Evolutionary conservation across 1,140 invertebrate species (phyloP).

Genomic region (Aradophagus sp.): DNA sequence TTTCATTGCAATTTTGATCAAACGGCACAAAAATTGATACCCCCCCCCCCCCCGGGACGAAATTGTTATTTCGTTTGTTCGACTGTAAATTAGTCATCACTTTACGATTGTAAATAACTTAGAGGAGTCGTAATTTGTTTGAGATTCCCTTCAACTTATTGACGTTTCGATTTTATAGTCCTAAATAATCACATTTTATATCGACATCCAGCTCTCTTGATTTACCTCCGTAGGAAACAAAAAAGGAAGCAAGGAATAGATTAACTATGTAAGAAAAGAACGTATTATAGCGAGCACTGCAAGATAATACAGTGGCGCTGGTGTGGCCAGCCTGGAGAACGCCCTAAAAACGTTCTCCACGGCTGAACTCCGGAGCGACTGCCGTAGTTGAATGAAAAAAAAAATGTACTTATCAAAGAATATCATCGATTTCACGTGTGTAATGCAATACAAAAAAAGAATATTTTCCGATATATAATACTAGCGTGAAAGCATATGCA

Average conservation of each 20-base stretch:
- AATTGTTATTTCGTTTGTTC: constrained; percentile 44
- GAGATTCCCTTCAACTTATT: constrained; percentile 20
- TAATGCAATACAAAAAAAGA: constrained; percentile 8
- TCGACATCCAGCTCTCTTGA: constrained; percentile 9
- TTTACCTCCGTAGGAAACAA: constrained; percentile 9
- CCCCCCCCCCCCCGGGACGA: constrained; percentile 6
- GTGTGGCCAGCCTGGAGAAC: too few species aligned
- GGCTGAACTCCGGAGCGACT: too few species aligned
- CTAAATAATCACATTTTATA: constrained; percentile 46
- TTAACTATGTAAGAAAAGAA: constrained; percentile 3
- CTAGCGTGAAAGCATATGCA: constrained; percentile 17
- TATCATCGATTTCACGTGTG: constrained; percentile 29
- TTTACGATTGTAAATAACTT: constrained; percentile 51
- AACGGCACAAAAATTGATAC: constrained; percentile 24
- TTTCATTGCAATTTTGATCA: constrained; percentile 48
- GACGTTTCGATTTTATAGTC: constrained; percentile 41
- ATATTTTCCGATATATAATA: constrained; percentile 28
- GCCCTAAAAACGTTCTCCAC: too few species aligned
- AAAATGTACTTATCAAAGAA: constrained; percentile 7
- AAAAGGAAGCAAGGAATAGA: neutral
- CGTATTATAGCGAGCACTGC: constrained; percentile 34
- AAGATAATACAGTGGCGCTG: too few species aligned
- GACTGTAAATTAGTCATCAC: constrained; percentile 49
- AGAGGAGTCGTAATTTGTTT: constrained; percentile 22
- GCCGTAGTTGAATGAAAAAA: too few species aligned